Base-by-base conservation (phyloP, 2,888 invertebrate genomes). In the Tuta absoluta region DNA sequence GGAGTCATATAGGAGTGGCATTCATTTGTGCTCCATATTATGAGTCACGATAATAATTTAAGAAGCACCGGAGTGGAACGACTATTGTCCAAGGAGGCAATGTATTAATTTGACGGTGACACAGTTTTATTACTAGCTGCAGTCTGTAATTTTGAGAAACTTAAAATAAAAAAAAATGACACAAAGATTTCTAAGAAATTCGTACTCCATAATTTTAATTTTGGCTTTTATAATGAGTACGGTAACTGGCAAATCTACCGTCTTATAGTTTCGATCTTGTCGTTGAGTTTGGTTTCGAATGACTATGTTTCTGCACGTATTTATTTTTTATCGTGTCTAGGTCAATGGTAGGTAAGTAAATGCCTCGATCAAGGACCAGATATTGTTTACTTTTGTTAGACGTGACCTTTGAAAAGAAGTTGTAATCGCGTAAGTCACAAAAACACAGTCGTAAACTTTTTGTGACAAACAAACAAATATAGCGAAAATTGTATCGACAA, bases 1-100 rank as follows among this genome's bases (percentile, higher is more conserved):
- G 28, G 33, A 33, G 33, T 10, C n/a, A n/a, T n/a, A n/a, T 7
- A 60, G 60, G 60, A 17, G 63, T 33, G 41, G 28, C 8, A 19
- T 48, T 70, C 68, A 70, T 70, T 33, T 68, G 66, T 60, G n/a
- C 67, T 63, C 59, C 65, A 63, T 48, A 61, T 53, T 38, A 57
- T 45, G 33, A 62, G 24, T 28, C 41, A 49, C 48, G 19, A 17
- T n/a, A 48, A 19, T 56, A 21, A 37, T 57, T 64, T 59, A 56
- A 23, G 45, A 48, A 14, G 66, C 63, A 65, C 28, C 53, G 33
- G 61, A 51, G 62, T 62, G 56, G 56, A 41, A 60, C 61, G 23
- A 12, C 23, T 14, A 23, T 21, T 53, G 23, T 53, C 23, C 49
- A 53, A 21, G 51, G 23, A 21, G 51, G 45, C 45, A 53, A 49